phyloP scores from a whole-genome alignment of 2,797 vertebrate species.

The Urocyon cinereoargenteus region DNA sequence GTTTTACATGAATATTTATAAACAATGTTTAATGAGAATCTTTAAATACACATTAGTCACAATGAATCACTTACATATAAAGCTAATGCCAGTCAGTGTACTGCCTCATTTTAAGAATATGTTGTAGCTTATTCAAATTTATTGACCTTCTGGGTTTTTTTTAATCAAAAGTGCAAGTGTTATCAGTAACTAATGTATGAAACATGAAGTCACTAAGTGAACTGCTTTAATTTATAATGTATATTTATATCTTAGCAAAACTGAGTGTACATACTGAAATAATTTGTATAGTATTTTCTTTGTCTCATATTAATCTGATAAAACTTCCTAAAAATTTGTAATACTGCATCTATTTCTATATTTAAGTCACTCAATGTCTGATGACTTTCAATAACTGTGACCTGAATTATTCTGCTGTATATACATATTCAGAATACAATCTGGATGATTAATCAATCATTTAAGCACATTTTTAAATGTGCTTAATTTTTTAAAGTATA shows the following conservation, averaged over 20 bases:
- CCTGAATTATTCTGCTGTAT: not conserved
- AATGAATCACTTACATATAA: not conserved
- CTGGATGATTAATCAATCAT: not conserved
- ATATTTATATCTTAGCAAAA: not conserved
- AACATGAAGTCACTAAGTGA: not conserved
- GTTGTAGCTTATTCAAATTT: not conserved
- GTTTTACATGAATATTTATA: slow-evolving; percentile 57
- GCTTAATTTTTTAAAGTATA: not conserved
- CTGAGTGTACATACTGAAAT: not conserved
- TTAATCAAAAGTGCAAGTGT: not conserved
- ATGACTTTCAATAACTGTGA: not conserved
- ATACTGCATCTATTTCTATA: not conserved
- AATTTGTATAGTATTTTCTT: not conserved
- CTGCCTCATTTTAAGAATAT: not conserved
- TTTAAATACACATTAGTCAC: slow-evolving; percentile 37
- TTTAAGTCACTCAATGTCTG: not conserved
- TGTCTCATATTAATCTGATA: not conserved
- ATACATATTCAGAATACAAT: not conserved
- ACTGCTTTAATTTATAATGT: slow-evolving; percentile 3
- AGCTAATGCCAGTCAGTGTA: not conserved
- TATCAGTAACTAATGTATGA: not conserved
- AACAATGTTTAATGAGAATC: not conserved
- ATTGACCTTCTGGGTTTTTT: not conserved
- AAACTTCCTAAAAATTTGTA: not conserved
- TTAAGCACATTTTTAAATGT: not conserved